phyloP scores from a whole-genome alignment of 2,888 invertebrate species.

The Brachypterus glaber region DNA sequence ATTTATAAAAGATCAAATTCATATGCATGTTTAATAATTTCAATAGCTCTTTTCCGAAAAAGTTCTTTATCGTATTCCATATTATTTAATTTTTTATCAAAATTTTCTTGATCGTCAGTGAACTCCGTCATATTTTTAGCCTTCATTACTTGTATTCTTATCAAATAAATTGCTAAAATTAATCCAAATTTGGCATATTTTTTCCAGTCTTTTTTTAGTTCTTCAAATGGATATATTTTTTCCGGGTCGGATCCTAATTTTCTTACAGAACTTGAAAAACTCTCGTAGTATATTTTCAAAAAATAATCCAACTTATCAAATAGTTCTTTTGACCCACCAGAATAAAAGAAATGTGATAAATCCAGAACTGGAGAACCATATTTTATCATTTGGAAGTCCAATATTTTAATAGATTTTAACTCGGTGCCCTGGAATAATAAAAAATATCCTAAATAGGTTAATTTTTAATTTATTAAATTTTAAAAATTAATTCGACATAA shows the following conservation, averaged over 20 bases:
- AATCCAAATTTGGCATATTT: slow-evolving; percentile 21
- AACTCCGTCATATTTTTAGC: no score
- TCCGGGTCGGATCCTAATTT: slow-evolving; percentile 25
- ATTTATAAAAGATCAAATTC: no score
- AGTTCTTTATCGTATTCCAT: no score
- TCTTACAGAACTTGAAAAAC: slow-evolving; percentile 23
- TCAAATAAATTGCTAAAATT: slow-evolving; percentile 17
- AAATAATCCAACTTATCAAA: slow-evolving; percentile 28
- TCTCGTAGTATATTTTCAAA: slow-evolving; percentile 30
- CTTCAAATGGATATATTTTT: slow-evolving; percentile 27
- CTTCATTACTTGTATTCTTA: no score
- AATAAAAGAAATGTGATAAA: slow-evolving; percentile 32
- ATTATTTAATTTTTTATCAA: no score
- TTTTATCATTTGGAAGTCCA: slow-evolving; percentile 27
- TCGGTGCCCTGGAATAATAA: background rate
- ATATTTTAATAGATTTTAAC: background rate
- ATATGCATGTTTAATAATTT: no score
- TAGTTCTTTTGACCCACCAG: slow-evolving; percentile 26
- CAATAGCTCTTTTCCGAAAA: no score
- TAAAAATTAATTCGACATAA: no score
- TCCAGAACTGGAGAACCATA: slow-evolving; percentile 28
- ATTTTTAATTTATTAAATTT: no score
- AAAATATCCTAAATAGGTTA: no score
- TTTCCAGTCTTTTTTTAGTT: slow-evolving; percentile 25
- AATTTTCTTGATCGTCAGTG: no score